Percentiles rank a stretch among this genome's conserved stretches.
phyloP scores from a whole-genome alignment of 2,888 invertebrate species.

The Sphaeridia pumilis region DNA sequence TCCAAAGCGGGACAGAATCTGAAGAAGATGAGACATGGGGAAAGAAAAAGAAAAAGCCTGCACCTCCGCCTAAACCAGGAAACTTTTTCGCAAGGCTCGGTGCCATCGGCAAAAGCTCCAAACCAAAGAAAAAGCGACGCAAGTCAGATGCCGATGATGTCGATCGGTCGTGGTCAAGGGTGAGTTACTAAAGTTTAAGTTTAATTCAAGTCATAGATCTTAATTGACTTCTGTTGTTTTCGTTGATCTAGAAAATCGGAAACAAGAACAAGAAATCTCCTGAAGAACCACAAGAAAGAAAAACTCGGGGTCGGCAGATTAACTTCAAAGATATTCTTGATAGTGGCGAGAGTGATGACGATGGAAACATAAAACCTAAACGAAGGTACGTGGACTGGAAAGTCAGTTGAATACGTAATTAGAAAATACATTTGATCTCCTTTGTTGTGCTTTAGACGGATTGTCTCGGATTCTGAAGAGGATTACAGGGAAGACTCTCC shows the following conservation, averaged over 20 bases:
- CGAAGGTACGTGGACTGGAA: constrained; percentile 26
- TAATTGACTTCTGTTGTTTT: neutral
- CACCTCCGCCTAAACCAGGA: constrained; percentile 16
- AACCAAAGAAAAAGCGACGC: constrained; percentile 36
- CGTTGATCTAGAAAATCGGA: constrained; percentile 16
- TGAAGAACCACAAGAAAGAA: constrained; percentile 44
- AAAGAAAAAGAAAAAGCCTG: constrained; percentile 43
- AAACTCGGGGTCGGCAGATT: constrained; percentile 61
- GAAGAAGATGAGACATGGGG: constrained; percentile 52
- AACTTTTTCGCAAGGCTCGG: constrained; percentile 20
- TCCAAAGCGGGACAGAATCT: too few relatives aligned
- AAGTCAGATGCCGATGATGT: constrained; percentile 37
- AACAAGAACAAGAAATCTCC: constrained; percentile 18
- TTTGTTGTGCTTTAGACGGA: constrained; percentile 11
- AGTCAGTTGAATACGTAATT: too few relatives aligned
- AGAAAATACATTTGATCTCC: neutral
- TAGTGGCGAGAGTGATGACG: constrained; percentile 59
- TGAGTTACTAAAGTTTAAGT: constrained; percentile 20
- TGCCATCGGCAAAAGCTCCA: constrained; percentile 20
- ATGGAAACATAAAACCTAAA: constrained; percentile 35
- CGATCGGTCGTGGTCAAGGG: constrained; percentile 34
- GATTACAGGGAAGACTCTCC: constrained; percentile 20
- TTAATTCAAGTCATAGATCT: neutral
- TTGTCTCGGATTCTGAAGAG: constrained; percentile 30
- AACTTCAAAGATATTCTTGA: constrained; percentile 57